A percentile compares a stretch with the other conserved stretches of the same genome.
Evolutionary conservation across 2,113 vertebrate species (phyloP).

Genomic region (Scartelaos histophorus): DNA sequence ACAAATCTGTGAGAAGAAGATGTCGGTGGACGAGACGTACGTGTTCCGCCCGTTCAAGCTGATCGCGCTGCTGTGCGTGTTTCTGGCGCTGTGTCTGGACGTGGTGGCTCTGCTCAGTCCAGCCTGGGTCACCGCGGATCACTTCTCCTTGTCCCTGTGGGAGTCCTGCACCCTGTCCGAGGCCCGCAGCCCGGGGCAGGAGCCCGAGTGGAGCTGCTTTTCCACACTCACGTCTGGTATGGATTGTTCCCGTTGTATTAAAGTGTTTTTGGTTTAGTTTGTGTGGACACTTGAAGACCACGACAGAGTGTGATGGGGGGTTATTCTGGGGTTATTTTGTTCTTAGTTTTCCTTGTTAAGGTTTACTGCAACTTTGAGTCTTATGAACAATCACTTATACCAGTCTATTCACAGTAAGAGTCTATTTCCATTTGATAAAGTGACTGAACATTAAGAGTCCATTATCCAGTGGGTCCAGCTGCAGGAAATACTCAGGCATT

Average conservation of each 20-base stretch:
- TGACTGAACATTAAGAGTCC: neutral
- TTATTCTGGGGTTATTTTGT: neutral
- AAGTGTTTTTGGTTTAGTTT: neutral
- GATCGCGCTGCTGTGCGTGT: conserved; percentile 80
- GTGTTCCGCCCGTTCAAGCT: conserved; percentile 81
- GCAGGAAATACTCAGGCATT: conserved; percentile 22
- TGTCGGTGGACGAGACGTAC: conserved; percentile 75
- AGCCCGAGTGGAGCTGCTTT: conserved; percentile 73
- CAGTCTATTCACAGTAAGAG: too few relatives aligned
- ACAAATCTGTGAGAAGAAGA: conserved; percentile 42
- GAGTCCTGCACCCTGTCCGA: conserved; percentile 72
- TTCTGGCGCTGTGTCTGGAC: conserved; percentile 79
- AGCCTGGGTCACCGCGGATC: conserved; percentile 83
- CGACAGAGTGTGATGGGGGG: neutral
- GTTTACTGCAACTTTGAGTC: neutral
- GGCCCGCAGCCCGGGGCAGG: conserved; percentile 25
- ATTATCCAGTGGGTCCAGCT: conserved; percentile 4
- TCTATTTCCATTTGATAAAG: too few relatives aligned
- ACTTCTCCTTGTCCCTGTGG: conserved; percentile 82
- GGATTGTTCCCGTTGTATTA: neutral
- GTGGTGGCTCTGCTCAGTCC: conserved; percentile 80
- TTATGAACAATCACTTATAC: neutral
- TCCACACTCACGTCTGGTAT: conserved; percentile 80
- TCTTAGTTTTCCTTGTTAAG: neutral
- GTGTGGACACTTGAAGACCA: neutral